Evolutionary conservation across 2,888 invertebrate species (phyloP).

Genomic region (Chrysodeixis includens): DNA sequence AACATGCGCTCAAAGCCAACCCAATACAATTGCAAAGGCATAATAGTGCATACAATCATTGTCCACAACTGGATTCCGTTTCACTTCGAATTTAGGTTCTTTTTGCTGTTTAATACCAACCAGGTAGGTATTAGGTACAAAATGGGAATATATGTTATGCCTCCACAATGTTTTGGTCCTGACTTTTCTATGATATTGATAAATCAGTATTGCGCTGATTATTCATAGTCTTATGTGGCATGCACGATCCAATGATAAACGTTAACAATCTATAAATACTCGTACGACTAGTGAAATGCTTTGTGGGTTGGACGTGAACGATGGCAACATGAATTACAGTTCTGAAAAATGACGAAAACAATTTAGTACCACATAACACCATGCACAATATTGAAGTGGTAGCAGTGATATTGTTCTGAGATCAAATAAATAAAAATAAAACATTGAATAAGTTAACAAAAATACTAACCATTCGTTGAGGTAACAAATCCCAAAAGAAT

Average conservation of each 20-base stretch:
- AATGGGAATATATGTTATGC: slow-evolving; percentile 62
- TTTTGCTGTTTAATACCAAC: slow-evolving; percentile 1
- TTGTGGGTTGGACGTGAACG: slow-evolving; percentile 51
- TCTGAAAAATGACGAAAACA: slow-evolving; percentile 60
- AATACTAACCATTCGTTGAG: slow-evolving; percentile 3
- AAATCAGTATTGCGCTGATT: slow-evolving; percentile 78
- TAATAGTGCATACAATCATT: slow-evolving; percentile 30
- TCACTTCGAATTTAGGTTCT: slow-evolving; percentile 12
- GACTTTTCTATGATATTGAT: slow-evolving; percentile 82
- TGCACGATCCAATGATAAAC: slow-evolving; percentile 72
- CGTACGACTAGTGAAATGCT: slow-evolving; percentile 56
- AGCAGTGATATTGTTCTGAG: slow-evolving; percentile 61
- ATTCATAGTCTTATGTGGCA: slow-evolving; percentile 88
- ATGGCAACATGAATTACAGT: slow-evolving; percentile 55
- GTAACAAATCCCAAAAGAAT: not conserved
- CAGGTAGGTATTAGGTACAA: slow-evolving; percentile 14
- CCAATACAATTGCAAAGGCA: slow-evolving; percentile 82
- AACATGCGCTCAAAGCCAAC: slow-evolving; percentile 87
- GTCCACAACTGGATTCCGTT: slow-evolving; percentile 17
- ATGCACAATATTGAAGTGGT: slow-evolving; percentile 74
- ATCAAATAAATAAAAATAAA: slow-evolving; percentile 38
- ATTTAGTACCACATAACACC: slow-evolving; percentile 87
- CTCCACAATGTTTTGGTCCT: slow-evolving; percentile 81
- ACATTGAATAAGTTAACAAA: not conserved
- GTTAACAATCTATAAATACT: slow-evolving; percentile 54